Evolutionary conservation across 1,140 invertebrate species (phyloP), one percentile per base, ranked within the genome.

Genomic region (Listronotus oregonensis): DNA sequence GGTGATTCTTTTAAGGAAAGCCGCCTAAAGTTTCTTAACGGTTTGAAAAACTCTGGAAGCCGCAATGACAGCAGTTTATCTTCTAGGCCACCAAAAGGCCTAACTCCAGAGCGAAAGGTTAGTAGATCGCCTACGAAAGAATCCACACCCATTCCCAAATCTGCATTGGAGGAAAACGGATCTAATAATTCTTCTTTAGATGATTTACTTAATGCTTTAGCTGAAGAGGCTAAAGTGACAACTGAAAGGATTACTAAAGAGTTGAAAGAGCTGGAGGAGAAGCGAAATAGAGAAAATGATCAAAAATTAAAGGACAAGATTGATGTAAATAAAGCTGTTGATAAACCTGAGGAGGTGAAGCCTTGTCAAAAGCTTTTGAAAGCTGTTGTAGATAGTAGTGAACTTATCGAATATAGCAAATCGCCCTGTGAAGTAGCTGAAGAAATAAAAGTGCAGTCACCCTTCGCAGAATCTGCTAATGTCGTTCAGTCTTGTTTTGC

Each of bases 181-280:
- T 59, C 64, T 11, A 57, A 66, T 54, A 68, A 73, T 31, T 71
- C 71, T 9, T 72, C 75, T 62, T 71, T 78, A 17, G 75, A 78
- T 31, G 76, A 79, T 43, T 61, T 78, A 39, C 49, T 78, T 15
- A 75, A 72, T 37, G 68, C 73, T 8, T 62, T 74, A 40, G 75
- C 74, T 0, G 78, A 77, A 42, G 76, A 80, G 69, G 76, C 79
- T 18, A 73, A 75, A 67, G 82, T 85, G 73, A 82, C 81, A 44
- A 84, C 79, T 71, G 82, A 84, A 49, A 82, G 83, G 57, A 71
- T 85, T 43, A 81, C 80, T n/a, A 77, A 83, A 62, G 81, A 83
- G 42, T 75, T 82, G 44, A 72, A 82, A 17, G 51, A 60, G 37
- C 18, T 64, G 10, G 62, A 64, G 32, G 17, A 58, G 1, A 46